These are phyloP conservation scores for Halichoeres trimaculatus DNA, from an alignment of 2,113 vertebrate species.

Conservation along the genomic window DNA sequence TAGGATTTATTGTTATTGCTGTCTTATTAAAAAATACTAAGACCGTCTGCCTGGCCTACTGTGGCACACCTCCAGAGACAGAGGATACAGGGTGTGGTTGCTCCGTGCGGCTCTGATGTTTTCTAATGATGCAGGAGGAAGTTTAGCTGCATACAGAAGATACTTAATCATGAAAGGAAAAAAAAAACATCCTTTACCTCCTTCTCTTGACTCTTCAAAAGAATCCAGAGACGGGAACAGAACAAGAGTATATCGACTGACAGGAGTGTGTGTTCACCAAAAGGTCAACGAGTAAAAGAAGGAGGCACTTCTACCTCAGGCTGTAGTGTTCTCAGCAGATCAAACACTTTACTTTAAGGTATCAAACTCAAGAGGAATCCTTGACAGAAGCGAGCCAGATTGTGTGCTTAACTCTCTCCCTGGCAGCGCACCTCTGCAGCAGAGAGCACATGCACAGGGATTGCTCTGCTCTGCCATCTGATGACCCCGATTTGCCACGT, in stretches of 20 bases:
- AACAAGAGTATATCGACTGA: background rate
- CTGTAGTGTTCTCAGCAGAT: conserved; percentile 24
- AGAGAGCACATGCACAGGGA: conserved; percentile 4
- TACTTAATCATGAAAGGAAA: background rate
- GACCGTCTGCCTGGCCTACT: conserved; percentile 48
- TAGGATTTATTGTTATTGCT: conserved; percentile 83
- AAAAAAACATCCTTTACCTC: conserved; percentile 16
- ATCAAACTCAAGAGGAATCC: conserved; percentile 35
- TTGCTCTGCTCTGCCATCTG: conserved; percentile 26
- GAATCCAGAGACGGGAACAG: background rate
- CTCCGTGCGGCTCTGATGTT: conserved; percentile 20
- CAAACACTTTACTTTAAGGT: conserved; percentile 30
- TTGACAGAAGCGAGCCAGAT: conserved; percentile 25
- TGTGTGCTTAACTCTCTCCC: conserved; percentile 21
- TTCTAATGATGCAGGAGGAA: conserved; percentile 14
- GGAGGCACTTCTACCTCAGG: conserved; percentile 31
- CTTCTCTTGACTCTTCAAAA: conserved; percentile 31
- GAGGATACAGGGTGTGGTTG: conserved; percentile 13
- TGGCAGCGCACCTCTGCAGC: background rate
- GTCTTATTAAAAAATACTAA: conserved; percentile 80
- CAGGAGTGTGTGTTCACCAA: conserved; percentile 6
- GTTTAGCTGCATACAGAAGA: conserved; percentile 10
- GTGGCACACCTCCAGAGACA: conserved; percentile 38
- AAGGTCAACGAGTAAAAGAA: conserved; percentile 32
- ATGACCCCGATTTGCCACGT: conserved; percentile 41